A percentile compares a stretch with the other conserved stretches of the same genome.
Evolutionary conservation across 2,113 vertebrate species (phyloP).

Genomic region (Cercopithecus mona): DNA sequence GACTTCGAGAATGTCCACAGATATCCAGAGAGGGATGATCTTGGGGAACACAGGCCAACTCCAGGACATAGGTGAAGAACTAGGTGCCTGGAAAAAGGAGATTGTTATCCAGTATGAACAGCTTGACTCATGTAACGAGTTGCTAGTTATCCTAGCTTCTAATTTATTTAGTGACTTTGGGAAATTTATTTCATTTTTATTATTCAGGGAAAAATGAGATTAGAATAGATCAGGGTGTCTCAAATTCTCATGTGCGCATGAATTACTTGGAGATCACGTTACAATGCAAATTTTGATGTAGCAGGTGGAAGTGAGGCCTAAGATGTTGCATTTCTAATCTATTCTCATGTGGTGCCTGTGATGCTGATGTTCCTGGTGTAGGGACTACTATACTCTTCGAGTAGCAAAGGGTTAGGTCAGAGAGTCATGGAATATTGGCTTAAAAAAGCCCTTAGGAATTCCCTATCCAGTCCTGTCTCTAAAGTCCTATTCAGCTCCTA

Average conservation of each 20-base stretch:
- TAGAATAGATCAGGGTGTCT: neutral
- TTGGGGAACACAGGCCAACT: neutral
- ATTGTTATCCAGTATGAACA: neutral
- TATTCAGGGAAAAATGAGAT: slow-evolving; percentile 19
- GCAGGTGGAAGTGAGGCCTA: neutral
- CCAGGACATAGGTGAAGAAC: neutral
- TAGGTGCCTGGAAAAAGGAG: neutral
- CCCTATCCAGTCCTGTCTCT: neutral
- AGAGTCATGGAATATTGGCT: neutral
- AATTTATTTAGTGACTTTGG: neutral
- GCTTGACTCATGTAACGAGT: neutral
- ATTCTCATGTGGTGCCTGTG: neutral
- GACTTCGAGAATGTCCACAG: neutral
- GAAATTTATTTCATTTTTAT: neutral
- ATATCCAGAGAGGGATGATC: neutral
- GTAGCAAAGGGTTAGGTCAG: neutral
- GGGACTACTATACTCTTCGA: neutral
- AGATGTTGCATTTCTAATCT: neutral
- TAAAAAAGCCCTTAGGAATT: neutral
- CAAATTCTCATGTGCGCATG: neutral
- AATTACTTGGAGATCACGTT: neutral
- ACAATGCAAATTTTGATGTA: neutral
- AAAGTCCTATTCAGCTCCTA: neutral
- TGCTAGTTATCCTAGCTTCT: neutral
- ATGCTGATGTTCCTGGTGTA: neutral